A percentile compares a stretch with the other conserved stretches of the same genome.
phyloP scores from a whole-genome alignment of 2,113 vertebrate genomes.

The Salminus brasiliensis region DNA sequence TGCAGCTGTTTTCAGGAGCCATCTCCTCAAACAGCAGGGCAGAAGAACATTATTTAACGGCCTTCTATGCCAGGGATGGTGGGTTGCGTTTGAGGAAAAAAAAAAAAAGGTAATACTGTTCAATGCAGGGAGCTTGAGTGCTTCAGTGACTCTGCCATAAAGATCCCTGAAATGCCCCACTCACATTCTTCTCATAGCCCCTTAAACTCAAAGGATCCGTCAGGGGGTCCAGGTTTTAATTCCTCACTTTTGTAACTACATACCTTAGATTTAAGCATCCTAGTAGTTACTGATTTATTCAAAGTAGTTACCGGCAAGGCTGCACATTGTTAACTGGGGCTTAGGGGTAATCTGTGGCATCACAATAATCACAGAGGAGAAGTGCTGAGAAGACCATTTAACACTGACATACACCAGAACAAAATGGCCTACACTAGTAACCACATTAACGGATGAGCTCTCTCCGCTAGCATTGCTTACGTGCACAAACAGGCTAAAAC shows the following conservation, averaged over 20 bases:
- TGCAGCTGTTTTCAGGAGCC: not conserved
- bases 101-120: constrained; percentile 52
- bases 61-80: not conserved
- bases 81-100: not conserved
- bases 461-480: not conserved
- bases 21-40: not conserved
- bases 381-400: not conserved
- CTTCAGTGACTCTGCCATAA: constrained; percentile 21
- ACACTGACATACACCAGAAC: not conserved
- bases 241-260: not conserved
- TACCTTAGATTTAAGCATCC: not conserved
- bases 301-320: not conserved
- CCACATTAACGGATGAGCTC: not conserved
- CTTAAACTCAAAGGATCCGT: not conserved
- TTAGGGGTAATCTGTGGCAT: not conserved
- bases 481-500: not conserved
- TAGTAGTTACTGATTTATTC: not conserved
- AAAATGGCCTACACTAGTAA: not conserved
- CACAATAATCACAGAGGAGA: not conserved
- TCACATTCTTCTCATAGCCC: not conserved
- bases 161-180: constrained; percentile 17
- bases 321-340: too few relatives aligned
- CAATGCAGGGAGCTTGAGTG: constrained; percentile 19
- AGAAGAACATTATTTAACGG: not conserved
- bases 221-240: not conserved